Evolutionary conservation across 2,797 vertebrate genomes (phyloP), one percentile per base, ranked within the genome.

Genomic region (Selene dorsalis): DNA sequence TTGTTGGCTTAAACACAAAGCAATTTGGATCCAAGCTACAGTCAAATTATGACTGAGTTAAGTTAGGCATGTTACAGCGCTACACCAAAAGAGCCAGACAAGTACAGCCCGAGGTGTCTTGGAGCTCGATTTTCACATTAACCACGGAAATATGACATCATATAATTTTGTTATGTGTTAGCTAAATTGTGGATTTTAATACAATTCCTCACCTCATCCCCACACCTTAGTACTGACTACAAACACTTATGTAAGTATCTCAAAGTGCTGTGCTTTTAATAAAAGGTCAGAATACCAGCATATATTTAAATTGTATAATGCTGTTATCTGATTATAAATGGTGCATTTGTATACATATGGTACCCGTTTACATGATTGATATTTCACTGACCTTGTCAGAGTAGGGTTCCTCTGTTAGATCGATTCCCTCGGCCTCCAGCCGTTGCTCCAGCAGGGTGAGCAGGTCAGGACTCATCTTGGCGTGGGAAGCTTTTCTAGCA

Each of bases 321-420:
- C 35, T 24, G 30, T 59, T 4, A 62, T 30, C 57, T 30, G 20
- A 52, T 43, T 47, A 28, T 13, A 55, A 75, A 56, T 35, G 48
- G 24, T 52, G 24, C 50, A 43, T 68, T 43, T 22, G n/a, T 62
- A 16, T 22, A 3, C 3, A 4, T 32, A 45, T 17, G 20, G 2
- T 41, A 60, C 17, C 60, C 0, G 24, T 77, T 63, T 55, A 20
- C 9, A 53, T 62, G 6, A 24, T 48, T 57, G 50, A 47, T 18
- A 0, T 18, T 20, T 32, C 9, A 32, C 88, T 79, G 85, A 99
- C 98, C 96, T 99, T 99, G 92, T 99, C 97, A 4, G 98, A 99
- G 86, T 98, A 99, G 0, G 98, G 98, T 81, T 99, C 97, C 87
- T 98, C 96, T 0, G 97, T 99, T n/a, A 99, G 96, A 77, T 99